Evolutionary conservation across 2,888 invertebrate species (phyloP).

Genomic region (Nomada ferruginata): DNA sequence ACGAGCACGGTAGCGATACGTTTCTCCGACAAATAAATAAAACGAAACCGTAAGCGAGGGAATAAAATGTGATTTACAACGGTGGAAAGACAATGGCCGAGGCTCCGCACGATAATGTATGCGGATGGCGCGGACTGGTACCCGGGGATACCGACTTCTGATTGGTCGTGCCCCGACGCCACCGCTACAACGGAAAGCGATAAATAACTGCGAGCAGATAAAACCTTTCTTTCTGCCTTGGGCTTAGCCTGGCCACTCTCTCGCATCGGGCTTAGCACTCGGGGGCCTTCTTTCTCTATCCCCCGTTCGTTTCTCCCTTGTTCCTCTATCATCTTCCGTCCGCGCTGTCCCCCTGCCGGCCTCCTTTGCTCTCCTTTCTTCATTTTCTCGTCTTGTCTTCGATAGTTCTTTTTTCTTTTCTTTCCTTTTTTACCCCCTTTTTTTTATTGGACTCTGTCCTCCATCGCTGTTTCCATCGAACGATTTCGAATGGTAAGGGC

Average conservation of each 20-base stretch:
- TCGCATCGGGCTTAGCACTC: slow-evolving; percentile 74
- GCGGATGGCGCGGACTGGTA: slow-evolving; percentile 84
- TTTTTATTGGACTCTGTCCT: slow-evolving; percentile 52
- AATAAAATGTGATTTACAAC: slow-evolving; percentile 84
- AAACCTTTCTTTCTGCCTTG: slow-evolving; percentile 82
- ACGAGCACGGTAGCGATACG: slow-evolving; percentile 83
- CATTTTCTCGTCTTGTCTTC: slow-evolving; percentile 9
- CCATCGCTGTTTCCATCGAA: slow-evolving; percentile 58
- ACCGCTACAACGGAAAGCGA: slow-evolving; percentile 84
- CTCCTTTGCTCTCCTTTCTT: slow-evolving; percentile 22
- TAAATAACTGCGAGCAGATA: slow-evolving; percentile 83
- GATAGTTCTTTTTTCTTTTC: slow-evolving; percentile 16
- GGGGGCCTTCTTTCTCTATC: slow-evolving; percentile 36
- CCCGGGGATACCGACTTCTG: slow-evolving; percentile 83
- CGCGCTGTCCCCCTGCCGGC: slow-evolving; percentile 29
- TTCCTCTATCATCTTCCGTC: slow-evolving; percentile 32
- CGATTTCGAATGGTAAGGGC: slow-evolving; percentile 72
- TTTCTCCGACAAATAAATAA: slow-evolving; percentile 83
- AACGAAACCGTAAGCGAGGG: slow-evolving; percentile 83
- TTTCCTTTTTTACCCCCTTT: slow-evolving; percentile 8
- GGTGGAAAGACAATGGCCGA: slow-evolving; percentile 84
- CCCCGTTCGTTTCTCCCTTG: slow-evolving; percentile 30
- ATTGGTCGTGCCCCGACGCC: slow-evolving; percentile 82
- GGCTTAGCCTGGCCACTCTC: slow-evolving; percentile 74
- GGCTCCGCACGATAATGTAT: slow-evolving; percentile 83